phyloP scores from a whole-genome alignment of 2,797 vertebrate species.

The Tokudaia muenninki region DNA sequence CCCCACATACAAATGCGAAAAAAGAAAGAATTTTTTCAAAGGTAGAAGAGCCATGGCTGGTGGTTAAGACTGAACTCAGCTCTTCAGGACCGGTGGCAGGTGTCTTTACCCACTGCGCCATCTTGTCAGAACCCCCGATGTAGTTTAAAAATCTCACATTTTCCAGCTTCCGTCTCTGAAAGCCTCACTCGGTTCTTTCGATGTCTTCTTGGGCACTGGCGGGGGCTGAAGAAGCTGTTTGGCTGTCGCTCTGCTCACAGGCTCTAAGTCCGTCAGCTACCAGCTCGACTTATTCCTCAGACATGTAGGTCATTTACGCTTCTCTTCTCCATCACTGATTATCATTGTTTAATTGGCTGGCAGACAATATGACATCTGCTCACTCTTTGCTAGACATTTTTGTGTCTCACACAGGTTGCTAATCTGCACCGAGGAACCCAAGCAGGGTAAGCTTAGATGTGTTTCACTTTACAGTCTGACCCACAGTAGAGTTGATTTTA shows the following conservation, averaged over 20 bases:
- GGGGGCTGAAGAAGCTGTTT: not conserved
- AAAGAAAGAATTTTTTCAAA: not conserved
- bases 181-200: not conserved
- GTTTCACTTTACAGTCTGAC: not conserved
- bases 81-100: not conserved
- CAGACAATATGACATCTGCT: not conserved
- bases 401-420: not conserved
- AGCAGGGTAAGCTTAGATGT: not conserved
- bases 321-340: not conserved
- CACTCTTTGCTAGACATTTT: not conserved
- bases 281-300: not conserved
- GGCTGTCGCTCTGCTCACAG: no score
- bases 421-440: not conserved
- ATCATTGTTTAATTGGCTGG: not conserved
- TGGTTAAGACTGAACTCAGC: not conserved
- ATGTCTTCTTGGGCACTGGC: not conserved
- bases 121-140: not conserved
- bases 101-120: not conserved
- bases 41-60: not conserved
- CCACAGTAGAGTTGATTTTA: not conserved
- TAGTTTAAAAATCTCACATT: not conserved
- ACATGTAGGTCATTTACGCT: not conserved
- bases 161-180: not conserved
- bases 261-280: not conserved
- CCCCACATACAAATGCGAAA: not conserved